Evolutionary conservation across 2,113 vertebrate genomes (phyloP).

Genomic region (Notothenia rossii): DNA sequence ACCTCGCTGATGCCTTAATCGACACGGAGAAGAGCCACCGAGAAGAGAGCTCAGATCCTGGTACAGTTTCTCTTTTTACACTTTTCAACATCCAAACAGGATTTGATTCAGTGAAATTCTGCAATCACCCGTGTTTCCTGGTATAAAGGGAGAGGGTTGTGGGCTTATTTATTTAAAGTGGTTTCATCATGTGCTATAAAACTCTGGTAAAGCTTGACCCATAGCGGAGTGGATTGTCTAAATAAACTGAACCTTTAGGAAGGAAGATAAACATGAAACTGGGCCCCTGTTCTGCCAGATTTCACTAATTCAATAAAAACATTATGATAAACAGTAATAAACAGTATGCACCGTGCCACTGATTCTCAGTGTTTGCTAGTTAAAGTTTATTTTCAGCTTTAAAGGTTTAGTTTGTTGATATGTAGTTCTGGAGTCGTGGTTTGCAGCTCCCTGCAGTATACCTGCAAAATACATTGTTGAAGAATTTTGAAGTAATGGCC

Average conservation of each 20-base stretch:
- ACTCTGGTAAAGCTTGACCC: not conserved
- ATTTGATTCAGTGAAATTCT: not conserved
- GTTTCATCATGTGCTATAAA: not conserved
- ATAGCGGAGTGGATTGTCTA: not conserved
- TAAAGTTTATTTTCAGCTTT: too few relatives aligned
- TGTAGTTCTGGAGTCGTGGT: too few relatives aligned
- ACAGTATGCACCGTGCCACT: not conserved
- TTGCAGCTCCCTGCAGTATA: too few relatives aligned
- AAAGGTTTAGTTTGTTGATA: too few relatives aligned
- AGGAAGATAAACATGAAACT: not conserved
- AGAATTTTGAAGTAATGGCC: too few relatives aligned
- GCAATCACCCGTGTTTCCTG: not conserved
- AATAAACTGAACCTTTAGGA: not conserved
- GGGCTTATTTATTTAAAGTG: not conserved
- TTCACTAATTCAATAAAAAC: not conserved
- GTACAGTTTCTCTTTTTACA: slow-evolving; percentile 55
- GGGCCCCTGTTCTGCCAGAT: not conserved
- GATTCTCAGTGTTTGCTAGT: too few relatives aligned
- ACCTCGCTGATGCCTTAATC: slow-evolving; percentile 91
- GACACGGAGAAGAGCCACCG: slow-evolving; percentile 86
- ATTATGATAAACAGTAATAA: too few relatives aligned
- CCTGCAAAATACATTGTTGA: too few relatives aligned
- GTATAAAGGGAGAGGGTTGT: not conserved
- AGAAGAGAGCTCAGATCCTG: slow-evolving; percentile 80
- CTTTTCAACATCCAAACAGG: not conserved